Evolutionary conservation across 1,140 invertebrate genomes (phyloP).

Genomic region (Ladona fulva): DNA sequence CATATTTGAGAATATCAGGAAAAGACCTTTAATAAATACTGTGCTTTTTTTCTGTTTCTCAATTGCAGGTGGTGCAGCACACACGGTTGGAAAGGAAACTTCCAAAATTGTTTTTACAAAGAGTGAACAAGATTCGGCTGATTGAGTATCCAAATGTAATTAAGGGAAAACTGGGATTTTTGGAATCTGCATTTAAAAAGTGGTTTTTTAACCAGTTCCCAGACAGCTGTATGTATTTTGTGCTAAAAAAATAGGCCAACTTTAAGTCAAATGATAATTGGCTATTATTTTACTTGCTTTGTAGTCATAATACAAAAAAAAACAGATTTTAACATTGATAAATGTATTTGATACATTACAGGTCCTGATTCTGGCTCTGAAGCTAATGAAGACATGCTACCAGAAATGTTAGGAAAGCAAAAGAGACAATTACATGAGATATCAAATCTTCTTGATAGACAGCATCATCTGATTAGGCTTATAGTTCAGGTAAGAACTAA

Average conservation of each 20-base stretch:
- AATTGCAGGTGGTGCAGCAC: conserved; percentile 64
- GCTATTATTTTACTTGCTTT: no score
- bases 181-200: conserved; percentile 58
- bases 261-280: neutral
- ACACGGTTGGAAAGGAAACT: conserved; percentile 77
- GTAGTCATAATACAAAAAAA: no score
- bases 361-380: conserved; percentile 55
- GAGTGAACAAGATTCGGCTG: conserved; percentile 67
- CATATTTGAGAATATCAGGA: no score
- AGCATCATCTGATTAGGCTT: conserved; percentile 62
- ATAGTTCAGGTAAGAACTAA: conserved; percentile 64
- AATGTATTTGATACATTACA: no score
- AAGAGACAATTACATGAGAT: conserved; percentile 60
- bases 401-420: conserved; percentile 58
- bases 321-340: no score
- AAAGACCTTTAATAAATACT: no score
- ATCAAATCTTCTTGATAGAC: conserved; percentile 52
- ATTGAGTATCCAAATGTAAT: conserved; percentile 72
- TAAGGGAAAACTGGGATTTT: conserved; percentile 55
- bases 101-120: conserved; percentile 60
- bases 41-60: neutral
- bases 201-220: conserved; percentile 66
- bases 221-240: conserved; percentile 49
- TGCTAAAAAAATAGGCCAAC: neutral
- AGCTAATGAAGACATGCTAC: conserved; percentile 53